Evolutionary conservation across 2,888 invertebrate species (phyloP), one percentile per base, ranked within the genome.

Genomic region (Diadegma fenestrale): DNA sequence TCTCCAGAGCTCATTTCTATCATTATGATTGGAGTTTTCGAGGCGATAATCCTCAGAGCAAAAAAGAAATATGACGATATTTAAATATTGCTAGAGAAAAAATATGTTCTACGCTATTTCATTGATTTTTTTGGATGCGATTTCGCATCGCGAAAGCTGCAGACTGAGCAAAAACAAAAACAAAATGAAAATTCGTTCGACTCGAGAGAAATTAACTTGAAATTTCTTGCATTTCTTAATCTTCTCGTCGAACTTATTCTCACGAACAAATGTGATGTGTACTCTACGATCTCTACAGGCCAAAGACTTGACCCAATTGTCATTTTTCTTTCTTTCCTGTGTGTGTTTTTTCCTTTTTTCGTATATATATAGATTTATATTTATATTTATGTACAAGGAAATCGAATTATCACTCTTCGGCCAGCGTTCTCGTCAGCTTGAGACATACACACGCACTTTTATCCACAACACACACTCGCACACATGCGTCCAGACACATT

Each of bases 331-430:
- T 79, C 45, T 37, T 19, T 45, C 58, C 1, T 1, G 33, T 37
- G 37, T 37, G 37, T 43, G 71, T 41, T 72, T 72, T 68, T 69
- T 48, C 61, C 33, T 12, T 30, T 77, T 73, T 66, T 64, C 66
- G 51, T 43, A 51, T 66, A 71, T 82, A 41, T 37, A 22, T 76
- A 61, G 10, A 54, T 72, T 68, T 64, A 71, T 80, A 69, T 83
- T 69, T 73, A 75, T 63, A 58, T 78, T 72, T 80, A 85, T 82
- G 41, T 82, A 85, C 80, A 82, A 48, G 69, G 72, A 69, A 79
- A 82, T 76, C 66, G 76, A 76, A 85, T 72, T 61, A 66, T 75
- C 73, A 82, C 64, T 79, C 78, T 82, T 82, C 79, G 80, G 66
- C 66, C 76, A 66, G 58, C 71, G 79, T 82, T 75, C 30, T 54